Conservation (phyloP, 2,888 invertebrate genomes). For the Dione vanillae region DNA sequence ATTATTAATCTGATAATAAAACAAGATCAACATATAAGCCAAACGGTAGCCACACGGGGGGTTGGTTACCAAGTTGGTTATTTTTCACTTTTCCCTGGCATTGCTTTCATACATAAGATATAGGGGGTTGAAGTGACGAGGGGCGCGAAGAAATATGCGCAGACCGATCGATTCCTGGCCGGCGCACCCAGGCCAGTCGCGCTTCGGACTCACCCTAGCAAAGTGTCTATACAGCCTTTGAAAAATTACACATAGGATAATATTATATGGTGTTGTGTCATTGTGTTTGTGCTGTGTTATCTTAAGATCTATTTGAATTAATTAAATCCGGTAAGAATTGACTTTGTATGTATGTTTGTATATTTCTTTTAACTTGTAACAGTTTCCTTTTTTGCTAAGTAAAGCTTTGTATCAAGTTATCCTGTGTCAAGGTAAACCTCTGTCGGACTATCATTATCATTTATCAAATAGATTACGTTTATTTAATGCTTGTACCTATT, state of each 20-base stretch:
- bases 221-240: slow-evolving; percentile 52
- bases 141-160: slow-evolving; percentile 70
- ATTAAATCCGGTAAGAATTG: slow-evolving; percentile 45
- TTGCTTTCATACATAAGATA: slow-evolving; percentile 82
- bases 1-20: slow-evolving; percentile 11
- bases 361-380: slow-evolving; percentile 14
- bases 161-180: slow-evolving; percentile 71
- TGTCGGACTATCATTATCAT: slow-evolving; percentile 31
- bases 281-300: slow-evolving; percentile 53
- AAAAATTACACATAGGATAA: slow-evolving; percentile 73
- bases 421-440: slow-evolving; percentile 33
- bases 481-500: slow-evolving; percentile 28
- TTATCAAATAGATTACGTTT: slow-evolving; percentile 22
- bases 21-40: slow-evolving; percentile 31
- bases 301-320: background rate
- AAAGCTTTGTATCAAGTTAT: slow-evolving; percentile 19
- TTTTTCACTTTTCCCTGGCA: slow-evolving; percentile 70
- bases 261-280: slow-evolving; percentile 53
- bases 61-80: slow-evolving; percentile 49
- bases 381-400: background rate
- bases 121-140: slow-evolving; percentile 69
- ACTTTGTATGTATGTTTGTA: slow-evolving; percentile 7
- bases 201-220: slow-evolving; percentile 58
- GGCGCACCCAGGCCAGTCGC: slow-evolving; percentile 74
- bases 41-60: slow-evolving; percentile 47